Evolutionary conservation across 2,888 invertebrate genomes (phyloP), one percentile per base, ranked within the genome.

Genomic region (Spialia ferax): DNA sequence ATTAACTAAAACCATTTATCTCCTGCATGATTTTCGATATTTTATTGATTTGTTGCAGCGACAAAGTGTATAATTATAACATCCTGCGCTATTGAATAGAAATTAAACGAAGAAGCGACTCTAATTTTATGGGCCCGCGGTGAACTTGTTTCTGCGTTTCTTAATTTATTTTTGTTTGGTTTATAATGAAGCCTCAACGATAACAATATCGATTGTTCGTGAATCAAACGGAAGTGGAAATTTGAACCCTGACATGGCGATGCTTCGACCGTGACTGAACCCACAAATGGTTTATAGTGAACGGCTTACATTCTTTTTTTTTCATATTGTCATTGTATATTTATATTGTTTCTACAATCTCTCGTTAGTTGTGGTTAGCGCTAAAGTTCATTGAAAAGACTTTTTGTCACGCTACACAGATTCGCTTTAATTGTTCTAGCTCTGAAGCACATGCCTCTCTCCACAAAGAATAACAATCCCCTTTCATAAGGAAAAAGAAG

Each of bases 191-290:
- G 82, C 87, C 82, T 83, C 85, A 80, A 79, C 83, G 85, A 86
- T 81, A 87, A 86, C 88, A 86, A 89, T 88, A 88, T 88, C 88
- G 89, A 91, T 91, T 91, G 89, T 90, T 87, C 84, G 86, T 85
- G 83, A 83, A 82, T 83, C 79, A 79, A 79, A 80, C 91, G 91
- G 91, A 91, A 88, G 89, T 89, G 81, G 87, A 86, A 91, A 91
- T 89, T 88, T 85, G 86, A 91, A 83, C 86, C 86, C 85, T 81
- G 85, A 82, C 84, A 88, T 84, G 84, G 81, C 78, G 84, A 79
- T 79, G 82, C 82, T 81, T 80, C 80, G 83, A 88, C 88, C 91
- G 90, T 91, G 90, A 92, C 89, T 84, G 86, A 86, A 80, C 84
- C 86, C 85, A 87, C 87, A 87, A 87, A 65, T 68, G 68, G 63